Evolutionary conservation across 2,797 vertebrate species (phyloP).

Genomic region (Chiloscyllium punctatum): DNA sequence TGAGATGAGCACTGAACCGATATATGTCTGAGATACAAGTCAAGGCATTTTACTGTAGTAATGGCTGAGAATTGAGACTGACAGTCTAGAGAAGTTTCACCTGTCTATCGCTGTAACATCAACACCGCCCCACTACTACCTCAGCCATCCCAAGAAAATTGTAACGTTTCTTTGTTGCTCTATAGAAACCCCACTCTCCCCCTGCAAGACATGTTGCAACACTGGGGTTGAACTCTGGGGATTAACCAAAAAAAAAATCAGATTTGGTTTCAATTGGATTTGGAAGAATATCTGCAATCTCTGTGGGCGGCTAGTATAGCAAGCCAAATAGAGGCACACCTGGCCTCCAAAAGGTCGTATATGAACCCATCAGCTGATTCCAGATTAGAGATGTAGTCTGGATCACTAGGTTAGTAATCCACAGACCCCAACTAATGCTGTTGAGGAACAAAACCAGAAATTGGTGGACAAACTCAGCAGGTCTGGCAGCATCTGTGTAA

Average conservation of each 20-base stretch:
- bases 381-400: background rate
- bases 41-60: conserved; percentile 54
- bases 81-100: background rate
- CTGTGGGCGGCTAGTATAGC: background rate
- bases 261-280: background rate
- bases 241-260: background rate
- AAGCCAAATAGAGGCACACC: background rate
- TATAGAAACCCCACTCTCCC: background rate
- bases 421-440: no score
- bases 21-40: conserved; percentile 76
- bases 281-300: background rate
- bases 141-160: background rate
- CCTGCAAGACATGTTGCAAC: background rate
- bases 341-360: background rate
- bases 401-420: background rate
- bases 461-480: no score
- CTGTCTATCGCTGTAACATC: background rate
- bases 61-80: background rate
- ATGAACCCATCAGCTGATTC: background rate
- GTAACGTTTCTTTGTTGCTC: background rate
- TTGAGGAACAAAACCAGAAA: no score
- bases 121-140: background rate
- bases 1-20: conserved; percentile 87
- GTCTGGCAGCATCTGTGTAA: no score
- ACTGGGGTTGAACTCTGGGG: background rate